phyloP scores from a whole-genome alignment of 2,113 vertebrate species.

The Dasyprocta punctata region DNA sequence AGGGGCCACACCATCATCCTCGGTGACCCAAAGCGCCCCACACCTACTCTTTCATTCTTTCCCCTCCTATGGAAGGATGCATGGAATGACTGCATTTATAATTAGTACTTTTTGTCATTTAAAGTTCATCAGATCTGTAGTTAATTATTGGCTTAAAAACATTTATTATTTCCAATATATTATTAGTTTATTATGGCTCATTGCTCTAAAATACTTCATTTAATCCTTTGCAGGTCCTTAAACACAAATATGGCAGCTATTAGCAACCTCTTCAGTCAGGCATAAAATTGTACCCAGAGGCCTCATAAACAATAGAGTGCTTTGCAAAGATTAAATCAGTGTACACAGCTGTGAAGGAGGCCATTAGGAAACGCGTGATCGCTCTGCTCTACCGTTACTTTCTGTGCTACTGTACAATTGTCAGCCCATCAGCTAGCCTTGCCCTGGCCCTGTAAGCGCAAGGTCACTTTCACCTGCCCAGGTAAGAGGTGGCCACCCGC shows the following conservation, averaged over 20 bases:
- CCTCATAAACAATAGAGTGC: slow-evolving; percentile 91
- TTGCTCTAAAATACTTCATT: slow-evolving; percentile 90
- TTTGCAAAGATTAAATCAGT: slow-evolving; percentile 92
- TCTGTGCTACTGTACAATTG: slow-evolving; percentile 82
- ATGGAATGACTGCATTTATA: slow-evolving; percentile 78
- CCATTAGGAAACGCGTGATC: slow-evolving; percentile 89
- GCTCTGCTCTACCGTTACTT: slow-evolving; percentile 85
- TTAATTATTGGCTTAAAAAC: slow-evolving; percentile 88
- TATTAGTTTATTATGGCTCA: slow-evolving; percentile 90
- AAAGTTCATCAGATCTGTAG: slow-evolving; percentile 84
- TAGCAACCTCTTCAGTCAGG: slow-evolving; percentile 92
- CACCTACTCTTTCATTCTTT: slow-evolving; percentile 65
- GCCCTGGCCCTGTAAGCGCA: slow-evolving; percentile 70
- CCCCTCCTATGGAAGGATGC: slow-evolving; percentile 71
- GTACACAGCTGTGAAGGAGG: slow-evolving; percentile 89
- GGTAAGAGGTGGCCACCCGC: slow-evolving; percentile 47
- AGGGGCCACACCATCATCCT: background rate
- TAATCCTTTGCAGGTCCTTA: slow-evolving; percentile 90
- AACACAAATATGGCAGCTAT: slow-evolving; percentile 93
- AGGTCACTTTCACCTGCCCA: slow-evolving; percentile 57
- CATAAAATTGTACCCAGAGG: slow-evolving; percentile 93
- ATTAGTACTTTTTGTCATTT: slow-evolving; percentile 88
- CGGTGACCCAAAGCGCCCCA: background rate
- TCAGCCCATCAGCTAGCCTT: slow-evolving; percentile 82
- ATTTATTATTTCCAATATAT: slow-evolving; percentile 90